phyloP scores from a whole-genome alignment of 2,113 vertebrate genomes.

The Zosterops lateralis region DNA sequence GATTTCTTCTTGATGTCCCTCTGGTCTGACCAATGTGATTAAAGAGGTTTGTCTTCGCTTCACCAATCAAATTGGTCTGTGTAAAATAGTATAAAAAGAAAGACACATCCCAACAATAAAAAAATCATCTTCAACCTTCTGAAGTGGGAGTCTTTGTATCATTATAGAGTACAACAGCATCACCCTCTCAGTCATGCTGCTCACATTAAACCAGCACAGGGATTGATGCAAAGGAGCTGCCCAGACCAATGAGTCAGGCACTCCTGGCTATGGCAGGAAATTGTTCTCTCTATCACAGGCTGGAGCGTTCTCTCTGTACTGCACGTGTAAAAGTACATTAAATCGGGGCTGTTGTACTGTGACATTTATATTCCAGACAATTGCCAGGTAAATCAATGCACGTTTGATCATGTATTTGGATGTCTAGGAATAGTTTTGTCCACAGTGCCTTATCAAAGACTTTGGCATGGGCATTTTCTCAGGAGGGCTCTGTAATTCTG shows the following conservation, averaged over 20 bases:
- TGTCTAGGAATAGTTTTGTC: neutral
- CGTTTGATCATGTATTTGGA: neutral
- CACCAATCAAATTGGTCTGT: too few relatives aligned
- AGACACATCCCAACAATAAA: too few relatives aligned
- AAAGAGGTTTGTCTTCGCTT: too few relatives aligned
- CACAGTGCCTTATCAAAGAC: neutral
- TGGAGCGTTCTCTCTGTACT: neutral
- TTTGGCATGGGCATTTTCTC: neutral
- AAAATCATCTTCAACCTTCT: too few relatives aligned
- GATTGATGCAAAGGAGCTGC: neutral
- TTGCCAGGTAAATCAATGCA: neutral
- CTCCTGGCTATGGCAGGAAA: neutral
- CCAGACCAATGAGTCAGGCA: neutral
- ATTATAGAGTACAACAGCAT: neutral
- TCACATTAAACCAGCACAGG: neutral
- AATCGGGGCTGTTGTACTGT: neutral
- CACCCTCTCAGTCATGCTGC: neutral
- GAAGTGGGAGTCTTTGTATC: too few relatives aligned
- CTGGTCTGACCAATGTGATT: too few relatives aligned
- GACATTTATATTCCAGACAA: conserved; percentile 24
- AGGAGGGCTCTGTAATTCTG: neutral
- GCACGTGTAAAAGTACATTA: neutral
- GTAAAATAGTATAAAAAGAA: too few relatives aligned
- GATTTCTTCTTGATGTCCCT: too few relatives aligned
- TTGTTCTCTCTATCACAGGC: neutral